These are phyloP conservation scores for Columba livia DNA, from an alignment of 2,113 vertebrate species.

Conservation along the genomic window DNA sequence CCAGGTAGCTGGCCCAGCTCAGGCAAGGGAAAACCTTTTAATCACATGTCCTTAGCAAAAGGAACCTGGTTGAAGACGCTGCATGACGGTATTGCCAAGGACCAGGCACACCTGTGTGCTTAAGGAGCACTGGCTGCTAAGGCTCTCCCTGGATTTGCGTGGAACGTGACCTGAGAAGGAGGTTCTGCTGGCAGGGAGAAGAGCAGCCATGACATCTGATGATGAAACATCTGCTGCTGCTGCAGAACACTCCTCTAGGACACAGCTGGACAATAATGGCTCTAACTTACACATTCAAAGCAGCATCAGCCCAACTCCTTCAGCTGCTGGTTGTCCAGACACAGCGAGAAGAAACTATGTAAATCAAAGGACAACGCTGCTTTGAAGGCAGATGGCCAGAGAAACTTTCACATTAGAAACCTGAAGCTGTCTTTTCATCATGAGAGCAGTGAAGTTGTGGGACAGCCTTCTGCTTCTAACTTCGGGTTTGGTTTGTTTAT, in stretches of 20 bases:
- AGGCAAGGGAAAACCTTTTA: neutral
- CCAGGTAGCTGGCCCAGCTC: neutral
- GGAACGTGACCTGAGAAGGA: rapidly evolving
- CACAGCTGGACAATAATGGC: neutral
- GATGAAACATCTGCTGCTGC: neutral
- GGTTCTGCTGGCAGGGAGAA: neutral
- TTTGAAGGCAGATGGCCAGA: neutral
- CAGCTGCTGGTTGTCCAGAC: neutral
- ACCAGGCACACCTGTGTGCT: neutral
- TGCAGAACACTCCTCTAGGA: neutral
- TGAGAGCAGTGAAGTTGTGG: neutral
- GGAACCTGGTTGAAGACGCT: neutral
- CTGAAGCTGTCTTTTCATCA: neutral
- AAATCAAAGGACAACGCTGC: neutral
- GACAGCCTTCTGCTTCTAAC: neutral
- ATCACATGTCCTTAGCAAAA: neutral
- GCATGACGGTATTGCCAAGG: neutral
- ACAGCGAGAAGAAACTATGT: rapidly evolving
- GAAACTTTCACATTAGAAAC: neutral
- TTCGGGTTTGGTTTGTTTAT: neutral
- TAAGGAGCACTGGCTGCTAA: neutral
- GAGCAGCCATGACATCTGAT: neutral
- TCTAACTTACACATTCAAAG: neutral
- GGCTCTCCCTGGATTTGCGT: neutral
- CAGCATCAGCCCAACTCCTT: neutral